phyloP scores from a whole-genome alignment of 2,797 vertebrate species.

The Varecia variegata region DNA sequence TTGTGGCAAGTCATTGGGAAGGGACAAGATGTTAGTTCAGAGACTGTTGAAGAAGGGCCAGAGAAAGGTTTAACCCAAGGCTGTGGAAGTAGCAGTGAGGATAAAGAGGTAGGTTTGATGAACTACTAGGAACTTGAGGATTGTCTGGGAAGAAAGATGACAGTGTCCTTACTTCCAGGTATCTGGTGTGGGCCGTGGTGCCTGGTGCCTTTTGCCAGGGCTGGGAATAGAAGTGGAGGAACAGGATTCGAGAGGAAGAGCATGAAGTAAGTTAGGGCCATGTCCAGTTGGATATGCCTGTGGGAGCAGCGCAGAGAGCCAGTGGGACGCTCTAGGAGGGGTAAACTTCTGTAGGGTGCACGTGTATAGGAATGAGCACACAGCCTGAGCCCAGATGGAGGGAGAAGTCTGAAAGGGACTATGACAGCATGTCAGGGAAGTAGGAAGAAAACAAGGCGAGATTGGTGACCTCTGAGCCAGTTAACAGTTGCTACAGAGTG shows the following conservation, averaged over 20 bases:
- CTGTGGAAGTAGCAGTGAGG: background rate
- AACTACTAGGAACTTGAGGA: background rate
- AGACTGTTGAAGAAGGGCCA: background rate
- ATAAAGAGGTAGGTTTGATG: background rate
- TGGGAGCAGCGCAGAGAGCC: background rate
- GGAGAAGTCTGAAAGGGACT: background rate
- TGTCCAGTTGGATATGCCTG: background rate
- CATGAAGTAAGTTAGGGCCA: background rate
- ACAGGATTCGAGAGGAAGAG: background rate
- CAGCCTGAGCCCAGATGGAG: background rate
- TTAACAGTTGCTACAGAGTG: background rate
- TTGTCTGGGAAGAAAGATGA: background rate
- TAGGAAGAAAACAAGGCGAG: background rate
- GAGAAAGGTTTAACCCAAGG: background rate
- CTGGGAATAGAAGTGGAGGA: background rate
- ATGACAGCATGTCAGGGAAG: background rate
- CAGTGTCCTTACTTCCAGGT: background rate
- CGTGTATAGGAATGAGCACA: background rate
- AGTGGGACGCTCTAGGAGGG: background rate
- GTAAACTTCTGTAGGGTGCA: background rate
- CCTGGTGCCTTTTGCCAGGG: background rate
- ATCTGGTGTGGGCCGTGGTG: background rate
- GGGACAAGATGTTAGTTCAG: background rate
- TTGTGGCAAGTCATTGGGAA: background rate
- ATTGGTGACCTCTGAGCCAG: background rate